Evolutionary conservation across 2,888 invertebrate genomes (phyloP), one percentile per base, ranked within the genome.

Genomic region (Eurytoma californica): DNA sequence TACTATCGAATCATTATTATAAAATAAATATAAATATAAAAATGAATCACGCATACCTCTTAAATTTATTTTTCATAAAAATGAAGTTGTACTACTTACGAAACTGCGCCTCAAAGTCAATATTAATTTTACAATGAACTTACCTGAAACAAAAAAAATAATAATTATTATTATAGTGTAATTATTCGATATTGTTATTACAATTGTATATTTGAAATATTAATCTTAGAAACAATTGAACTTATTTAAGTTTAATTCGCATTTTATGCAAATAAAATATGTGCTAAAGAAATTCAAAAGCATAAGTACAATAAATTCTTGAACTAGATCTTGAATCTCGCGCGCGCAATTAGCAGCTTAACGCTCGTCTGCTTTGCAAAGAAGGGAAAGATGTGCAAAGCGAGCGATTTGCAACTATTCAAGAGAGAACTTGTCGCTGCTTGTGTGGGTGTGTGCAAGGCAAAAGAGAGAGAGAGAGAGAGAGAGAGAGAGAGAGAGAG

Each of bases 141-240:
- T 72, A 77, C 77, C 77, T 72, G 72, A 28, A 72, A 77, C 72
- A 72, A 53, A 67, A 77, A 58, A 47, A n/a, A n/a, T n/a, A n/a
- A 60, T 14, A 39, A 51, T 20, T 24, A 49, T 57, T 72, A 49
- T 58, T 65, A 28, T 7, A 4, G n/a, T 49, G 58, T 9, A 39
- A 39, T n/a, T 61, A 3, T 39, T 7, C 3, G 7, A 3, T 7
- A 39, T 39, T 39, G 3, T 7, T 39, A 39, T 7, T 39, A 39
- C 0, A 7, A 39, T 39, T 39, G 7, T 24, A 24, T 24, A 24
- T 24, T 24, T 24, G 24, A 24, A 24, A 24, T 24, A 24, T 24
- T 2, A 24, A 7, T 39, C 39, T 3, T 0, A 39, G 0, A 7
- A 39, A 39, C 7, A 3, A 39, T 0, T 7, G 39, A 3, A 39